phyloP scores from a whole-genome alignment of 2,797 vertebrate species.

The Babyrousa celebensis region DNA sequence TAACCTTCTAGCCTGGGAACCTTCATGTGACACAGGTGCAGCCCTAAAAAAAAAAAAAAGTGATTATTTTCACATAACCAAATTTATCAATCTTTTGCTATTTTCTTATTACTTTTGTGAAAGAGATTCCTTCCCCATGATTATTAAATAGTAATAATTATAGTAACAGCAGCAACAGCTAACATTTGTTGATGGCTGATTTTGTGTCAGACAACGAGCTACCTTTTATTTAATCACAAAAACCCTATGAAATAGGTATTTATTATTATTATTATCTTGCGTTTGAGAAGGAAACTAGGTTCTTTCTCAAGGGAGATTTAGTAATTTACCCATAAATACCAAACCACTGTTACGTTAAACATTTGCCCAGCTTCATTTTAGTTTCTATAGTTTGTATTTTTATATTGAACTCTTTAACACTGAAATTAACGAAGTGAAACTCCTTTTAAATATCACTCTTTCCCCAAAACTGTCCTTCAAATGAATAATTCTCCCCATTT shows the following conservation, averaged over 20 bases:
- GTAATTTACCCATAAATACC: slow-evolving; percentile 35
- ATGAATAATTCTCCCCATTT: slow-evolving; percentile 58
- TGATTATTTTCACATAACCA: slow-evolving; percentile 79
- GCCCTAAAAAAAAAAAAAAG: background rate
- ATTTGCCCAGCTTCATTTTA: slow-evolving; percentile 59
- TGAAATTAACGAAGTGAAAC: slow-evolving; percentile 56
- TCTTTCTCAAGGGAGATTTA: slow-evolving; percentile 20
- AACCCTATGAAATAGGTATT: slow-evolving; percentile 47
- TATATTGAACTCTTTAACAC: slow-evolving; percentile 68
- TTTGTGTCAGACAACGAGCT: slow-evolving; percentile 58
- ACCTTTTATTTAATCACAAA: slow-evolving; percentile 68
- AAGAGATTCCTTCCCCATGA: slow-evolving; percentile 68
- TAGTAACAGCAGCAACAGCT: slow-evolving; percentile 58
- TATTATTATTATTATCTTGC: slow-evolving; percentile 35
- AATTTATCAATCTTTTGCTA: slow-evolving; percentile 79
- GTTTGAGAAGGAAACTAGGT: slow-evolving; percentile 66
- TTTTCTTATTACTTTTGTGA: slow-evolving; percentile 77
- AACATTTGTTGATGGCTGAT: slow-evolving; percentile 74
- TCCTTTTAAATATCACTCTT: slow-evolving; percentile 67
- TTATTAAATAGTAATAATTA: slow-evolving; percentile 81
- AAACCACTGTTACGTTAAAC: slow-evolving; percentile 44
- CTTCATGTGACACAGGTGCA: too few species aligned
- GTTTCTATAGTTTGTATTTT: slow-evolving; percentile 72
- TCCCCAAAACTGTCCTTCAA: slow-evolving; percentile 60
- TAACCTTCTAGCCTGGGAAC: too few species aligned